Conservation (phyloP, 2,113 vertebrate genomes). For the Neodon shergylaensis region DNA sequence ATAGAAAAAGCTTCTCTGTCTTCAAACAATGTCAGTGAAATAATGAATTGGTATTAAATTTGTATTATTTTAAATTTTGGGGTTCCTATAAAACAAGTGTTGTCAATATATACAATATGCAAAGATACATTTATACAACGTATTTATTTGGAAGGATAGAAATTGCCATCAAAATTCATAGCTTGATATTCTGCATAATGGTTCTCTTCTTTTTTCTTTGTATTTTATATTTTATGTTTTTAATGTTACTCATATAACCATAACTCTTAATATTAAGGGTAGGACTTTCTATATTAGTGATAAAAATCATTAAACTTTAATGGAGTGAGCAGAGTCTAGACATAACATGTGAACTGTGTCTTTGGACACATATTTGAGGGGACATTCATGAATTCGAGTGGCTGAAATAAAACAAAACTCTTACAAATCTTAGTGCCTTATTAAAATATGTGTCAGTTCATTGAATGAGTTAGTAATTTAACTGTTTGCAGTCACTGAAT, state of each 20-base stretch:
- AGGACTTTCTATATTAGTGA: background rate
- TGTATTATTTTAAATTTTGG: background rate
- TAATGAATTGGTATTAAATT: background rate
- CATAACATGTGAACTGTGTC: background rate
- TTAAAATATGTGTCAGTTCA: background rate
- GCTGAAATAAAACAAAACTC: background rate
- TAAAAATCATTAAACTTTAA: background rate
- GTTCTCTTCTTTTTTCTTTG: background rate
- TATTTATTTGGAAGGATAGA: background rate
- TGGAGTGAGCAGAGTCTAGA: background rate
- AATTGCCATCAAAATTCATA: background rate
- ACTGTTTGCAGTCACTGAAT: background rate
- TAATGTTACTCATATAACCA: background rate
- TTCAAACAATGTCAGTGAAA: slow-evolving; percentile 18
- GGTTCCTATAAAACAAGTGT: background rate
- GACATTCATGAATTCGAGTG: background rate
- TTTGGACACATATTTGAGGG: background rate
- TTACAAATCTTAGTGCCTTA: background rate
- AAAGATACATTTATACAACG: background rate
- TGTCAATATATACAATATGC: background rate
- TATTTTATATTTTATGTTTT: background rate
- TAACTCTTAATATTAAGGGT: background rate
- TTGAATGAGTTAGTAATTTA: background rate
- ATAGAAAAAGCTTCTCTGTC: background rate
- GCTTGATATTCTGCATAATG: background rate